Conservation (phyloP, 2,113 vertebrate species). For the Nothocercus julius region DNA sequence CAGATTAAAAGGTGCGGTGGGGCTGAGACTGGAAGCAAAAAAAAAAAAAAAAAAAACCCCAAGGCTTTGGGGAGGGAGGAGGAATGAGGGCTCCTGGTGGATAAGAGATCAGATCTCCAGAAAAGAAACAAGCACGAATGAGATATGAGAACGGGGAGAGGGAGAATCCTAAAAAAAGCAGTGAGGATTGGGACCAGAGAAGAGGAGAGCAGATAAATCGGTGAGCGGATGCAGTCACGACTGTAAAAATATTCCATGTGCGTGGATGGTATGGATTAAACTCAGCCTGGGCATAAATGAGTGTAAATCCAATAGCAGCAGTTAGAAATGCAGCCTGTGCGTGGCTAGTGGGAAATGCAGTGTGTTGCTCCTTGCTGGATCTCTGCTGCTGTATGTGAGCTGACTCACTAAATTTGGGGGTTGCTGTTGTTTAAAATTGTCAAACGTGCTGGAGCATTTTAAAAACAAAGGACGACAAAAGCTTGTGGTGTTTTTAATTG, state of each 20-base stretch:
- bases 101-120: not conserved
- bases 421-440: not conserved
- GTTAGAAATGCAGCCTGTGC: not conserved
- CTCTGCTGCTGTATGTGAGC: not conserved
- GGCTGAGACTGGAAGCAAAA: not conserved
- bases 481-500: not conserved
- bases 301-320: not conserved
- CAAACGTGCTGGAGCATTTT: not conserved
- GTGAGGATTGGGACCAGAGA: no score
- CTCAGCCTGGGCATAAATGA: not conserved
- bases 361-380: not conserved
- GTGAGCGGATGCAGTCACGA: not conserved
- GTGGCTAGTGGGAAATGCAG: rapidly evolving
- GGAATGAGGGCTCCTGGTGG: not conserved
- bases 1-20: not conserved
- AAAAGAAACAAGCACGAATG: not conserved
- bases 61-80: not conserved
- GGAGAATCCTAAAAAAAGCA: not conserved
- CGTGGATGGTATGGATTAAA: not conserved
- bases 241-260: not conserved
- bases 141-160: not conserved
- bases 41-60: not conserved
- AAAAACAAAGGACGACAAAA: not conserved
- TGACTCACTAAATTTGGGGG: rapidly evolving
- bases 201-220: not conserved